Evolutionary conservation across 2,888 invertebrate species (phyloP).

Genomic region (Acanthosoma haemorrhoidale): DNA sequence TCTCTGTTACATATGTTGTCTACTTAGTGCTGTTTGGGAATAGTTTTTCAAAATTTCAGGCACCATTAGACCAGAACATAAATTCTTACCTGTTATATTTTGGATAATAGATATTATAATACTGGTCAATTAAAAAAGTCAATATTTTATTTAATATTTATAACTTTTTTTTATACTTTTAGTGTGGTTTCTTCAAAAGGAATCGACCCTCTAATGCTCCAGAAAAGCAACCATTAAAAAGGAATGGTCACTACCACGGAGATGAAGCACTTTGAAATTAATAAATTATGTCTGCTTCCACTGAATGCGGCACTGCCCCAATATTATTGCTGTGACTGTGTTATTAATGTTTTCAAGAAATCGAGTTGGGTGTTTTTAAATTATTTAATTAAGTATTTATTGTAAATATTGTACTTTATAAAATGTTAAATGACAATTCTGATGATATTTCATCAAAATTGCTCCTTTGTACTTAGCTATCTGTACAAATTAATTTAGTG

Average conservation of each 20-base stretch:
- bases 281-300: background rate
- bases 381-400: conserved; percentile 19
- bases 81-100: too few species aligned
- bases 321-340: conserved; percentile 18
- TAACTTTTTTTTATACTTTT: conserved; percentile 45
- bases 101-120: too few species aligned
- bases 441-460: background rate
- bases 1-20: too few species aligned
- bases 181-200: conserved; percentile 92
- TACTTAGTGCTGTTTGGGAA: too few species aligned
- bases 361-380: conserved; percentile 22
- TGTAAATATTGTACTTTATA: conserved; percentile 24
- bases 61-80: too few species aligned
- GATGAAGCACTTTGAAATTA: conserved; percentile 54
- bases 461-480: conserved; percentile 22
- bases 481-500: conserved; percentile 26
- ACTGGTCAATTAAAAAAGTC: too few species aligned
- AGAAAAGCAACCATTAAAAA: conserved; percentile 77
- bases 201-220: conserved; percentile 76
- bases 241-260: conserved; percentile 63
- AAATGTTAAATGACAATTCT: background rate
- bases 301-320: background rate
- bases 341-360: conserved; percentile 5
- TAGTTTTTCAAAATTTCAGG: too few species aligned
- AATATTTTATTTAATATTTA: too few species aligned